phyloP scores from a whole-genome alignment of 1,140 invertebrate genomes.

The Penaeus indicus region DNA sequence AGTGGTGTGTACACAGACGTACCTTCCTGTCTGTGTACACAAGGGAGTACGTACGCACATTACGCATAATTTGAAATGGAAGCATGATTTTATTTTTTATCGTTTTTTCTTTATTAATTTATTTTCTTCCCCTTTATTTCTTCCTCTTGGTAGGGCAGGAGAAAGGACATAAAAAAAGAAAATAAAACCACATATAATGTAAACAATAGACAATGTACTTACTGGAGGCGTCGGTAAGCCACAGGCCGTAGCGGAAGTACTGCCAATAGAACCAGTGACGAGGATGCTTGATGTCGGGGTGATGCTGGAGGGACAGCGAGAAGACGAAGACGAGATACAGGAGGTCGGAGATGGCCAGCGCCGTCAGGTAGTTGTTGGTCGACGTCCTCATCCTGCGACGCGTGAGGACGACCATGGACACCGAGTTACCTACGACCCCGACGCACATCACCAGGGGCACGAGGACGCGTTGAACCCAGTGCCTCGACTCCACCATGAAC shows the following conservation, averaged over 20 bases:
- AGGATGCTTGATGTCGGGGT: slow-evolving; percentile 72
- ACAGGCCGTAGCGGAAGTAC: slow-evolving; percentile 73
- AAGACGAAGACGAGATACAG: slow-evolving; percentile 80
- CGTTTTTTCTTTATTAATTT: too few relatives aligned
- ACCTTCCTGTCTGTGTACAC: too few relatives aligned
- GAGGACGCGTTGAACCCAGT: slow-evolving; percentile 78
- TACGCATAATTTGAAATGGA: too few relatives aligned
- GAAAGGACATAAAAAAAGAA: neutral
- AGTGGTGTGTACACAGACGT: too few relatives aligned
- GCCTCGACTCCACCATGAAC: slow-evolving; percentile 71
- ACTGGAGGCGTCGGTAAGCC: slow-evolving; percentile 78
- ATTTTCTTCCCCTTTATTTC: too few relatives aligned
- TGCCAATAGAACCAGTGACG: slow-evolving; percentile 75
- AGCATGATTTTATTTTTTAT: too few relatives aligned
- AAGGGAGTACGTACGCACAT: too few relatives aligned
- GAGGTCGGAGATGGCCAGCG: slow-evolving; percentile 80
- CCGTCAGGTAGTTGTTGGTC: slow-evolving; percentile 82
- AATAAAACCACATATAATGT: neutral
- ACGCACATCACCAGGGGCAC: slow-evolving; percentile 79
- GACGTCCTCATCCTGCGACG: slow-evolving; percentile 81
- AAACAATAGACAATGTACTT: slow-evolving; percentile 68
- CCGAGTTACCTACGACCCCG: slow-evolving; percentile 80
- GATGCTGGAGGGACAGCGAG: slow-evolving; percentile 77
- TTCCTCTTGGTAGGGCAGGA: too few relatives aligned
- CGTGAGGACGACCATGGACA: slow-evolving; percentile 82